Evolutionary conservation across 1,140 invertebrate species (phyloP), one percentile per base, ranked within the genome.

Genomic region (Cydia splendana): DNA sequence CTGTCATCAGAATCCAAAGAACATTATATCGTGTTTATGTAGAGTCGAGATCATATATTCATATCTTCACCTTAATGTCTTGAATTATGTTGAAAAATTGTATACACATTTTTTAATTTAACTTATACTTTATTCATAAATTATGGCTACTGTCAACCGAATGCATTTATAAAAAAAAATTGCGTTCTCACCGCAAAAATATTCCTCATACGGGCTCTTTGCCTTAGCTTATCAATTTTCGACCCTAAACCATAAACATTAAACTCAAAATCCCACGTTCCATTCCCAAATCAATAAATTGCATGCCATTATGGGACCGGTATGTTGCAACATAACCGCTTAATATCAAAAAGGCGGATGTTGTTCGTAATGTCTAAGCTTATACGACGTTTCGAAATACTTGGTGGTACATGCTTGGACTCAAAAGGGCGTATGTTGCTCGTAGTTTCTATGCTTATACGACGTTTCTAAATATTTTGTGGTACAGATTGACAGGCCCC

Each of bases 241-340:
- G 24, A 62, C 10, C 10, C 7, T 62, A n/a, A n/a, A n/a, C 57
- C 6, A 12, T 20, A 62, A 24, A 24, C 6, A 24, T 62, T 13
- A 62, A 62, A 62, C 57, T 62, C 57, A 24, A 9, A 62, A 62
- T 62, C n/a, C 51, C 20, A 62, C 20, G n/a, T 13, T 62, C n/a
- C 20, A 24, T 12, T 24, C 20, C 15, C 34, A 71, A 71, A 71
- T 71, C 67, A 38, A 71, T 71, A 71, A 71, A 71, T 71, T 71
- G 67, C 67, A 71, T 71, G 38, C 28, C 13, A 71, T 42, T 69
- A 38, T 30, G 67, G 30, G 38, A 24, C 15, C 67, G 30, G 34
- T 71, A 20, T 3, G n/a, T 71, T 71, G 67, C 67, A 71, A 34
- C 65, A 69, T 57, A 18, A 62, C 18, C 48, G 57, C 20, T 62